Base-by-base conservation (phyloP, 2,888 invertebrate species). In the Schizotus pectinicornis region DNA sequence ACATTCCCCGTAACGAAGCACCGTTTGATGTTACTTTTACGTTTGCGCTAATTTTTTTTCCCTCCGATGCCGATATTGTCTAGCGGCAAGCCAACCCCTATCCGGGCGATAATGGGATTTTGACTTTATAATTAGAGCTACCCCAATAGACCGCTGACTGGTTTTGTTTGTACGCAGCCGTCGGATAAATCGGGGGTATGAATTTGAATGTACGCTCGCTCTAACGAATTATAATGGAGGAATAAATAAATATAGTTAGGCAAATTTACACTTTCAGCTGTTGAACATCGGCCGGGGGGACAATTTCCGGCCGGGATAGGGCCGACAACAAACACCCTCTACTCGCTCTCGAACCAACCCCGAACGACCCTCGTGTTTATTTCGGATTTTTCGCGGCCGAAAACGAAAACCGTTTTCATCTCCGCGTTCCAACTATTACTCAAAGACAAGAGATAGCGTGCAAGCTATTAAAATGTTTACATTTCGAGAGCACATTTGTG, bases 211-310 rank as follows among this genome's bases (percentile, higher is more conserved):
- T 69, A 69, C 74, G 74, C 74, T 76, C 74, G 74, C 74, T 76
- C 76, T 75, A 77, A 77, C 76, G 76, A 74, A 76, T 77, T 75
- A 76, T 77, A 78, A 78, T 77, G 74, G 74, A 73, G 71, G 77
- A 76, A 76, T 76, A 76, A 75, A 78, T 77, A 79, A 78, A 78
- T 77, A 76, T 68, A 76, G 75, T 77, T 77, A 75, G 73, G 75
- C 77, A 76, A 78, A 78, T 78, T 78, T 77, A 78, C 78, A 79
- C 77, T 69, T 76, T 75, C 76, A 76, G 76, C 77, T 74, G 76
- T 73, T 72, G 56, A 58, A 50, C 22, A 22, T 22, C 22, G 22
- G 22, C 49, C 56, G 59, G 61, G 60, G 64, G 64, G 65, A 64
- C 51, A 54, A 60, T 42, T 42, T 42, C 12, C 1, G 42, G 13